Conservation (phyloP, 2,888 invertebrate genomes). For the Empis stercorea region DNA sequence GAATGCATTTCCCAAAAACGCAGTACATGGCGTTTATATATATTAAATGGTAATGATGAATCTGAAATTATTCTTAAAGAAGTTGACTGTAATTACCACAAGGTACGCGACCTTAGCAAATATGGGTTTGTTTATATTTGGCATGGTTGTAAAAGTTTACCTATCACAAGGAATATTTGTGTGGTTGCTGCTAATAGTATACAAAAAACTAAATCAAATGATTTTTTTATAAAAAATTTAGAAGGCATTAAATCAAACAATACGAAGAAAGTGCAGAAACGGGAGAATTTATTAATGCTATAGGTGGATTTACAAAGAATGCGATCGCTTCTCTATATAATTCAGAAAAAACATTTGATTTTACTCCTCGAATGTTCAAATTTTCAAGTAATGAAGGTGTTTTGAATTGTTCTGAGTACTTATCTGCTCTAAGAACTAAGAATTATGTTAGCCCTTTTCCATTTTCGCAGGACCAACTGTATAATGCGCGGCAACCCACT, state of each 20-base stretch:
- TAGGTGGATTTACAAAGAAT: constrained; percentile 14
- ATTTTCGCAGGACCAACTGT: constrained; percentile 74
- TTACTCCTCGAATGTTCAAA: too few relatives aligned
- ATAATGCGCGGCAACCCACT: constrained; percentile 76
- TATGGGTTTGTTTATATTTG: constrained; percentile 58
- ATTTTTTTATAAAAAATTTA: constrained; percentile 44
- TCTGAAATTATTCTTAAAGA: constrained; percentile 70
- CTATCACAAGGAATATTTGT: constrained; percentile 51
- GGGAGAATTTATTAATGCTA: constrained; percentile 37
- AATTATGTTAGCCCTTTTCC: constrained; percentile 65
- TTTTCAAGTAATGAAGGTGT: constrained; percentile 72
- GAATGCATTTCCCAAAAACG: constrained; percentile 34
- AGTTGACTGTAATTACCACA: constrained; percentile 58
- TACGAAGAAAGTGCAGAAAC: constrained; percentile 62
- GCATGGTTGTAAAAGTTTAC: constrained; percentile 66
- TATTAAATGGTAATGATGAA: constrained; percentile 58
- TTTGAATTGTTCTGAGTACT: constrained; percentile 65
- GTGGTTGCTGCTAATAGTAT: constrained; percentile 47
- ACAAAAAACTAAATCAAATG: constrained; percentile 47
- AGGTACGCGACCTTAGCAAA: constrained; percentile 58
- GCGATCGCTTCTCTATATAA: constrained; percentile 22
- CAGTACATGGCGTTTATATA: constrained; percentile 51
- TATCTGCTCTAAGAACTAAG: constrained; percentile 50
- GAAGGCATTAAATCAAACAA: constrained; percentile 38
- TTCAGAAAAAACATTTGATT: constrained; percentile 35